phyloP scores from a whole-genome alignment of 2,888 invertebrate species.

The Bombyx huttoni region DNA sequence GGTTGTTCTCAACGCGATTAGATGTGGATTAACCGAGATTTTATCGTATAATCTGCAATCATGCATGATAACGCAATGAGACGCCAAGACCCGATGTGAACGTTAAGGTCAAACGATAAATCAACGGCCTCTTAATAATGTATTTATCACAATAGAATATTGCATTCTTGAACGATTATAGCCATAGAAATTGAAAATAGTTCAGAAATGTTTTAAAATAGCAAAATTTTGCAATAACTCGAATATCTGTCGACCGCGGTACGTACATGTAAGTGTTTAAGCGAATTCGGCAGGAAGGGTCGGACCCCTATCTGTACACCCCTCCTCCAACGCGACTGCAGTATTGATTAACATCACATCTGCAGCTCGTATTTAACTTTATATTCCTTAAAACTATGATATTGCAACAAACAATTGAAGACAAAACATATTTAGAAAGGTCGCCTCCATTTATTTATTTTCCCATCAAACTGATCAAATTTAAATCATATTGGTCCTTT shows the following conservation, averaged over 20 bases:
- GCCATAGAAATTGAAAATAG: not conserved
- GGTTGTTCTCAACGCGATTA: not conserved
- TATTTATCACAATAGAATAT: not conserved
- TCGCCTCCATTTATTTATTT: not conserved
- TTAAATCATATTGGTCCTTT: not conserved
- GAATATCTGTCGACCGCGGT: not conserved
- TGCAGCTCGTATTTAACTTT: slow-evolving; percentile 4
- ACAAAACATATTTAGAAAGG: not conserved
- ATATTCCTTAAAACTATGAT: not conserved
- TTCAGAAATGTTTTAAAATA: not conserved
- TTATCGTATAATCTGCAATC: slow-evolving; percentile 1
- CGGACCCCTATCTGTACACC: slow-evolving; percentile 31
- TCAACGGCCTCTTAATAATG: not conserved
- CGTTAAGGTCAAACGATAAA: not conserved
- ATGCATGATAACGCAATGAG: slow-evolving; percentile 8
- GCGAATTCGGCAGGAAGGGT: slow-evolving; percentile 46
- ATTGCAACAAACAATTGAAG: not conserved
- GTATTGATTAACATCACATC: slow-evolving; percentile 55
- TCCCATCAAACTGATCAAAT: not conserved
- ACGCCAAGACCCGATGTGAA: slow-evolving; percentile 4
- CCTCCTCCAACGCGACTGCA: slow-evolving; percentile 49
- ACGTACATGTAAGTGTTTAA: slow-evolving; percentile 21
- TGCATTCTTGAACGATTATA: not conserved
- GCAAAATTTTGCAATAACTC: not conserved
- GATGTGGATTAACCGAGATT: not conserved